phyloP scores from a whole-genome alignment of 2,888 invertebrate species.

The Caenorhabditis macrosperma region DNA sequence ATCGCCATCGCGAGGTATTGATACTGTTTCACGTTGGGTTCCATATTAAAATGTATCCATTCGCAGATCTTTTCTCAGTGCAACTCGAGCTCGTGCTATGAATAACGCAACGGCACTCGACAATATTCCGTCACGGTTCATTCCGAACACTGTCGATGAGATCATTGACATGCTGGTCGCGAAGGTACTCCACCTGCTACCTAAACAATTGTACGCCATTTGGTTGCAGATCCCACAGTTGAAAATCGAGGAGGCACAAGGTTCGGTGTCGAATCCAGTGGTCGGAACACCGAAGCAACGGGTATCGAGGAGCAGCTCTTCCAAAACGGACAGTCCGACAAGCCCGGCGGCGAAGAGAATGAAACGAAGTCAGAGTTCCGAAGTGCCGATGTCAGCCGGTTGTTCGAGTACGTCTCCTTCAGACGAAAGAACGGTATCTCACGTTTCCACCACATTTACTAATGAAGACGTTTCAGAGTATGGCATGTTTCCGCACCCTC shows the following conservation, averaged over 20 bases:
- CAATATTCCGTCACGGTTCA: slow-evolving; percentile 4
- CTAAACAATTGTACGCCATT: neutral
- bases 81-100: slow-evolving; percentile 6
- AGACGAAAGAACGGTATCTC: neutral
- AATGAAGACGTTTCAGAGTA: slow-evolving; percentile 5
- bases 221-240: neutral
- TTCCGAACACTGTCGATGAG: slow-evolving; percentile 18
- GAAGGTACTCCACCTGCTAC: slow-evolving; percentile 1
- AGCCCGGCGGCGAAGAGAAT: neutral
- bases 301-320: neutral
- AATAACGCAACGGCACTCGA: slow-evolving; percentile 12
- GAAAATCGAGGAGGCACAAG: neutral
- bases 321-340: neutral
- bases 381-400: too few species aligned
- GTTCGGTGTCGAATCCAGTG: slow-evolving; percentile 4
- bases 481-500: slow-evolving; percentile 59
- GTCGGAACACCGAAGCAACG: neutral
- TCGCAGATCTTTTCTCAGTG: slow-evolving; percentile 6
- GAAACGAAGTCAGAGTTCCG: neutral
- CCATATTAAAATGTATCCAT: too few species aligned
- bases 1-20: slow-evolving; percentile 23
- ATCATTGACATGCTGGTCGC: slow-evolving; percentile 5
- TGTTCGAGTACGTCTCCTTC: neutral
- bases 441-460: neutral
- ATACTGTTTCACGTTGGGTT: neutral